phyloP scores from a whole-genome alignment of 2,888 invertebrate genomes.

The Acrocyrtus sp. region DNA sequence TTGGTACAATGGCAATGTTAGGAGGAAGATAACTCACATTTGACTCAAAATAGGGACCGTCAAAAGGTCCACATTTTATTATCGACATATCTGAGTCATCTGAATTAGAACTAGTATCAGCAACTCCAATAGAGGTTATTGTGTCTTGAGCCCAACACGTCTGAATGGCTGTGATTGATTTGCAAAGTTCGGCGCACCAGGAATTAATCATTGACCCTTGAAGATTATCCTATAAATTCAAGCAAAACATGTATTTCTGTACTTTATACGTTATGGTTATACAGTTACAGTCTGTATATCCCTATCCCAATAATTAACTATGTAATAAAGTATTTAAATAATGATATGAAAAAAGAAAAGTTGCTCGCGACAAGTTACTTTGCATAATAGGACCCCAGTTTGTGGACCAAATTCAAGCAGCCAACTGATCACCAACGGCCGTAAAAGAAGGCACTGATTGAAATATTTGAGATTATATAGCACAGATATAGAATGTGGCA shows the following conservation, averaged over 20 bases:
- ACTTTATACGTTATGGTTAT: too few relatives aligned
- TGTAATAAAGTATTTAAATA: neutral
- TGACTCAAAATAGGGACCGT: neutral
- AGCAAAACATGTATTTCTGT: slow-evolving; percentile 7
- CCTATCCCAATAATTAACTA: too few relatives aligned
- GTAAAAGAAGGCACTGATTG: slow-evolving; percentile 57
- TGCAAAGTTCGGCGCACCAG: slow-evolving; percentile 63
- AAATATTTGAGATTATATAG: slow-evolving; percentile 59
- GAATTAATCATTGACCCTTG: slow-evolving; percentile 63
- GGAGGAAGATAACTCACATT: slow-evolving; percentile 57
- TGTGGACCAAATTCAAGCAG: slow-evolving; percentile 61
- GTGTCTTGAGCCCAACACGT: slow-evolving; percentile 57
- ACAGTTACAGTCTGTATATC: too few relatives aligned
- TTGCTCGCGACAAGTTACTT: slow-evolving; percentile 34
- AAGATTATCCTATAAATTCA: slow-evolving; percentile 54
- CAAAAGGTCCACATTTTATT: neutral
- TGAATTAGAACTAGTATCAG: neutral
- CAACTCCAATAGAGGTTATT: neutral
- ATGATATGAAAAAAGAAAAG: neutral
- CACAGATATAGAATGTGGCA: slow-evolving; percentile 62
- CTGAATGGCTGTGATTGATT: slow-evolving; percentile 59
- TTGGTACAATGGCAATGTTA: slow-evolving; percentile 17
- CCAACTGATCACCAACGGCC: slow-evolving; percentile 60
- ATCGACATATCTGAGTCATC: neutral
- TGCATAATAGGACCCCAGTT: slow-evolving; percentile 61